Conservation (phyloP, 2,797 vertebrate species). For the Loriculus beryllinus region DNA sequence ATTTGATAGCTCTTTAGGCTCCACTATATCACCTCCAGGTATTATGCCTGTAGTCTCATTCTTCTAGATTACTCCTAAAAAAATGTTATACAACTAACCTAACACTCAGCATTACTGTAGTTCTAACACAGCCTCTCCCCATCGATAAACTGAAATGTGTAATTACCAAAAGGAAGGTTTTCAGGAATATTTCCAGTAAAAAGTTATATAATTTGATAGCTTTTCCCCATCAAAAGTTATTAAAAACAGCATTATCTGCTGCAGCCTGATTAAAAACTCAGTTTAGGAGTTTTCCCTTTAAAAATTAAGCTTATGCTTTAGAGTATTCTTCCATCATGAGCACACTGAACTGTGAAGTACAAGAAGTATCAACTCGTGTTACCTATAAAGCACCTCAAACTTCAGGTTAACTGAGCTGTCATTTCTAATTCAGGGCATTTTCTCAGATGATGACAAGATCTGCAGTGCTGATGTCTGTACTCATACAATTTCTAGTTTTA, state of each 20-base stretch:
- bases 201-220: neutral
- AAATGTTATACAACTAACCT: neutral
- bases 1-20: neutral
- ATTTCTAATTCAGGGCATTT: neutral
- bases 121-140: neutral
- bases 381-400: neutral
- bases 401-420: neutral
- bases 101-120: neutral
- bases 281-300: neutral
- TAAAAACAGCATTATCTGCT: neutral
- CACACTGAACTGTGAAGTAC: neutral
- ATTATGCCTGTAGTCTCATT: neutral
- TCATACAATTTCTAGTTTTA: neutral
- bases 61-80: neutral
- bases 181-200: neutral
- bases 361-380: neutral
- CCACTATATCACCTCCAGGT: rapidly evolving
- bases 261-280: neutral
- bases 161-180: neutral
- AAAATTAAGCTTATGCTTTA: neutral
- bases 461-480: neutral
- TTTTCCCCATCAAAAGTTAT: neutral
- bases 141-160: neutral
- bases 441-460: neutral
- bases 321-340: neutral